Evolutionary conservation across 2,888 invertebrate species (phyloP).

Genomic region (Crepidodera aurea): DNA sequence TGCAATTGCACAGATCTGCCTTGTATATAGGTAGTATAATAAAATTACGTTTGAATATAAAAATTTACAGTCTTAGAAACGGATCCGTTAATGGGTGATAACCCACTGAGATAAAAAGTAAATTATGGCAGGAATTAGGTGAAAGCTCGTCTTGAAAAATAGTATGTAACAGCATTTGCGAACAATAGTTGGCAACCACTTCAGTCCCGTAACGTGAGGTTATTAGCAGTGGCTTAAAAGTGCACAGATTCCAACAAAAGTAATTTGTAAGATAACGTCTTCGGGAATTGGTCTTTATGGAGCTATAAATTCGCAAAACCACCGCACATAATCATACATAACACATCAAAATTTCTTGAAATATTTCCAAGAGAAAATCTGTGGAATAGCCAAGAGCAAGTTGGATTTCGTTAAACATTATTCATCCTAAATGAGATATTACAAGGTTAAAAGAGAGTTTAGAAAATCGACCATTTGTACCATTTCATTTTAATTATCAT

Average conservation of each 20-base stretch:
- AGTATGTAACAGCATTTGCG: constrained; percentile 20
- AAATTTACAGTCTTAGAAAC: constrained; percentile 4
- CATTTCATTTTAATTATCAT: too few species aligned
- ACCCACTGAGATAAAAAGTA: constrained; percentile 10
- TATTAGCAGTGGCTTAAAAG: constrained; percentile 19
- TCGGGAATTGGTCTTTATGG: constrained; percentile 17
- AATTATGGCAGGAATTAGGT: constrained; percentile 21
- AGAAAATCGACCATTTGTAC: too few species aligned
- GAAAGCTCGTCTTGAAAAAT: constrained; percentile 18
- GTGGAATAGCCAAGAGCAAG: neutral
- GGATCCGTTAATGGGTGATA: constrained; percentile 19
- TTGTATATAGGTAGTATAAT: too few species aligned
- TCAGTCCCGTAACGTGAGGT: constrained; percentile 10
- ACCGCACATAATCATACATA: constrained; percentile 16
- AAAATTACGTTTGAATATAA: neutral
- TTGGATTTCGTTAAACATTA: neutral
- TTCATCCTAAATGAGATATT: too few species aligned
- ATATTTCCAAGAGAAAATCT: neutral
- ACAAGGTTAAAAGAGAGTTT: too few species aligned
- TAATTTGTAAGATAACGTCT: constrained; percentile 24
- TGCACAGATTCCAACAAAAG: constrained; percentile 21
- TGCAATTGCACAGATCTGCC: too few species aligned
- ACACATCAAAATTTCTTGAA: constrained; percentile 9
- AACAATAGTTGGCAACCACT: constrained; percentile 27
- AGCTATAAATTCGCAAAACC: constrained; percentile 6